A percentile compares a stretch with the other conserved stretches of the same genome.
Evolutionary conservation across 2,888 invertebrate species (phyloP).

Genomic region (Lissonota sp.): DNA sequence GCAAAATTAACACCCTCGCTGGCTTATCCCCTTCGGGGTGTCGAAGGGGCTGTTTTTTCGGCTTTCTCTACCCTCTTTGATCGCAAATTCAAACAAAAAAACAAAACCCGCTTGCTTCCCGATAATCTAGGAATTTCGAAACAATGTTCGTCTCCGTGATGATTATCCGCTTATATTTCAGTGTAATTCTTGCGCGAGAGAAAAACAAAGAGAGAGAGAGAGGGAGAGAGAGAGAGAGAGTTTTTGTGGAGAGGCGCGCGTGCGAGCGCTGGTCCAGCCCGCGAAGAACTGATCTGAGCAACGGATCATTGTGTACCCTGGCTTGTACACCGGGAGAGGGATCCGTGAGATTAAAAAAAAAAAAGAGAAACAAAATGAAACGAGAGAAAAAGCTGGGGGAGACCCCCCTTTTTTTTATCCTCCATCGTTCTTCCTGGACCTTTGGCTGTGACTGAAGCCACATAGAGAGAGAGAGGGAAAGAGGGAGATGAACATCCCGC

Average conservation of each 20-base stretch:
- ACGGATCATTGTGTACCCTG: constrained; percentile 51
- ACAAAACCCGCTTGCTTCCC: too few relatives aligned
- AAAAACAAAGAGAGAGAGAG: not conserved
- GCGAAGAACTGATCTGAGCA: constrained; percentile 75
- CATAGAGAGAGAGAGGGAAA: constrained; percentile 42
- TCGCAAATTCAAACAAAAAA: too few relatives aligned
- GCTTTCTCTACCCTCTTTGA: too few relatives aligned
- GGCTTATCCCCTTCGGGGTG: too few relatives aligned
- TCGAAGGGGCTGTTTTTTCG: too few relatives aligned
- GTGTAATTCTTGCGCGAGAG: not conserved
- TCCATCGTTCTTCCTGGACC: constrained; percentile 63
- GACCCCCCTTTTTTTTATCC: constrained; percentile 49
- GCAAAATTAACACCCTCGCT: too few relatives aligned
- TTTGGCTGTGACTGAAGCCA: constrained; percentile 30
- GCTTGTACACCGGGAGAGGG: constrained; percentile 33
- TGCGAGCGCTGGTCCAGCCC: constrained; percentile 77
- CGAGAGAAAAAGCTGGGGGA: constrained; percentile 49
- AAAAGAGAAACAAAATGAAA: constrained; percentile 28
- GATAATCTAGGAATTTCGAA: too few relatives aligned
- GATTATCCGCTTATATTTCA: too few relatives aligned
- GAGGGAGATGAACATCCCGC: too few relatives aligned
- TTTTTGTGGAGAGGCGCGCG: constrained; percentile 60
- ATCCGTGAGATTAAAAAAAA: constrained; percentile 40
- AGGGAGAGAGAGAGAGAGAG: constrained; percentile 14
- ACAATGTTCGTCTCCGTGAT: too few relatives aligned